Conservation (phyloP, 2,113 vertebrate species). For the Plestiodon gilberti region DNA sequence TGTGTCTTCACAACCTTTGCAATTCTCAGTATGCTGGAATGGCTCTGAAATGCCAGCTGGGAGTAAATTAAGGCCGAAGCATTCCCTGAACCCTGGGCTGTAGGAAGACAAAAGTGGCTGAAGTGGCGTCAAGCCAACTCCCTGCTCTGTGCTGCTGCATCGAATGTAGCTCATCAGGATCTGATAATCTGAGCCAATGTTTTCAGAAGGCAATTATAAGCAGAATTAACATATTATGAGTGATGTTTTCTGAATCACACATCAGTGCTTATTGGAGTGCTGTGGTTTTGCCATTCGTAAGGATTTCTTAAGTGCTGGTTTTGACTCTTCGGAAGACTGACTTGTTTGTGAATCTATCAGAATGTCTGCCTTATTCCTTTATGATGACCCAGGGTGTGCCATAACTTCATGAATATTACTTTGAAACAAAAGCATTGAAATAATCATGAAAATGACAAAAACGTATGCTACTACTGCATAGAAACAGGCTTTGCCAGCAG, state of each 20-base stretch:
- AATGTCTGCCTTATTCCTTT: neutral
- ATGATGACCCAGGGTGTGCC: neutral
- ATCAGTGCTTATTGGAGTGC: neutral
- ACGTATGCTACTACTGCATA: neutral
- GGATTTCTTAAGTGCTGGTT: neutral
- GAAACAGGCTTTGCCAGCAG: too few species aligned
- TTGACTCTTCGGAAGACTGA: neutral
- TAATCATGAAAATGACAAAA: neutral
- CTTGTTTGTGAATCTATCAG: neutral
- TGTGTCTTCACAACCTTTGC: constrained; percentile 15
- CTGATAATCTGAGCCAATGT: neutral
- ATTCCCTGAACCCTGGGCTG: neutral
- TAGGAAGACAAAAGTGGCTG: neutral
- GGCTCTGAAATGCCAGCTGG: constrained; percentile 12
- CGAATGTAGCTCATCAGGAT: neutral
- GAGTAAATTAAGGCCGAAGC: constrained; percentile 20
- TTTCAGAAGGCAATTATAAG: constrained; percentile 15
- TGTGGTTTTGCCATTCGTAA: neutral
- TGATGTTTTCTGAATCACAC: neutral
- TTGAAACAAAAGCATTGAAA: neutral
- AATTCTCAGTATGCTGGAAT: constrained; percentile 13
- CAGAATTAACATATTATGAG: constrained; percentile 8
- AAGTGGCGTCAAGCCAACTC: neutral
- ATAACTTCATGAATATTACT: too few species aligned
- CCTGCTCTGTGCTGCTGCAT: neutral